Base-by-base conservation (phyloP, 2,888 invertebrate species). In the Cosmia pyralina region DNA sequence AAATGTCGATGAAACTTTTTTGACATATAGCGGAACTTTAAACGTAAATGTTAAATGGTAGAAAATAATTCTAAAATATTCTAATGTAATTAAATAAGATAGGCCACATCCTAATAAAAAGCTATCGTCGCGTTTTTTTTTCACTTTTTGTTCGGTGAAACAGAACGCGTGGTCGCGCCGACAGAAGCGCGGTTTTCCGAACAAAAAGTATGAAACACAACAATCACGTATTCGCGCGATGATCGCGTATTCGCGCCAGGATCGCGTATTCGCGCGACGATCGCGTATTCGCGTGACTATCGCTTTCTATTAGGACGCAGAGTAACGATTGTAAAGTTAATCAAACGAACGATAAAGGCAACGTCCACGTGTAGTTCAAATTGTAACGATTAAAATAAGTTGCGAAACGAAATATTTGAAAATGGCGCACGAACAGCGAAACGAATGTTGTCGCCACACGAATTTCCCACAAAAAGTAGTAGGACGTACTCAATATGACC, bases 281-380 rank as follows among this genome's bases (percentile, higher is more conserved):
- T 19, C 2, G 13, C 5, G 0, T 22, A 53, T 53, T 53, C 13
- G 22, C 8, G 28, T 5, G 0, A 28, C 50, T 10, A 15, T 15
- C 15, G n/a, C 0, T 34, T n/a, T 64, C 6, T 28, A 63, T 19
- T 28, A n/a, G 5, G 17, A 50, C 10, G n/a, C 52, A 10, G 34
- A 1, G 6, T 53, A 78, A 74, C 41, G 6, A 77, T 66, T 52
- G 58, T 74, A 75, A 68, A 53, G 17, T 81, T 53, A 73, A 82
- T n/a, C 81, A 64, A 72, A 75, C 74, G 77, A 79, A 72, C 73
- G 74, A 72, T 84, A 79, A 85, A 79, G 55, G 84, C 79, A 69
- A 78, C 67, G 72, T 82, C 75, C 72, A 79, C 69, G 55, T 82
- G 69, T 66, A 75, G 65, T 79, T 84, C 58, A 74, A 75, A 70